Evolutionary conservation across 1,140 invertebrate species (phyloP), one percentile per base, ranked within the genome.

Genomic region (Drosophila triauraria): DNA sequence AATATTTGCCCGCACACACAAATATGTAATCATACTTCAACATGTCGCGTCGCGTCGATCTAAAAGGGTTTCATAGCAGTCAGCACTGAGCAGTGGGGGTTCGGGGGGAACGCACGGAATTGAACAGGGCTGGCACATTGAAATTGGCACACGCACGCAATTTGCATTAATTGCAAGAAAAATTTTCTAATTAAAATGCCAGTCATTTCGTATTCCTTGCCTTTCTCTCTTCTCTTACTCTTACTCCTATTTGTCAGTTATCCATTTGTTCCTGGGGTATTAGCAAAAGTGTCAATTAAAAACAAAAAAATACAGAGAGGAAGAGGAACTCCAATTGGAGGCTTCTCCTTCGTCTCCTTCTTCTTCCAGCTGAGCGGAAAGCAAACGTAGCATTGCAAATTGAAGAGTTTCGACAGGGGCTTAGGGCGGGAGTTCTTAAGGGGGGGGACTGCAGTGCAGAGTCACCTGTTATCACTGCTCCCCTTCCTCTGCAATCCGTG

Each of bases 171-270:
- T 91, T 91, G 87, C 87, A 91, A 82, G 88, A 78, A 87, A 88
- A 91, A 91, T 88, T 91, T 91, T 91, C 83, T 88, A 91, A 91
- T 91, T 91, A 91, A 91, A 91, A 91, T 91, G 87, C 87, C 88
- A 84, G 82, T 84, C 83, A 88, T 82, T 70, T 74, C 32, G 62
- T 50, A 50, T 64, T 50, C 7, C 20, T 15, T 32, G 68, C 46
- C n/a, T 53, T 67, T 40, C 42, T 5, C 25, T 46, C 17, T 17
- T 12, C 9, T 17, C 4, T 27, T 1, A 3, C 51, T 38, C 15
- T 12, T 8, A 20, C 20, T 13, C 35, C 9, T 35, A 35, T 35
- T 43, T 30, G 74, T 57, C 47, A 68, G 62, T 38, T 57, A 30
- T 17, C 40, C 64, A 59, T 64, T 74, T 50, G 44, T 46, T 53